Conservation (phyloP, 2,113 vertebrate genomes). For the Accipiter cooperii region DNA sequence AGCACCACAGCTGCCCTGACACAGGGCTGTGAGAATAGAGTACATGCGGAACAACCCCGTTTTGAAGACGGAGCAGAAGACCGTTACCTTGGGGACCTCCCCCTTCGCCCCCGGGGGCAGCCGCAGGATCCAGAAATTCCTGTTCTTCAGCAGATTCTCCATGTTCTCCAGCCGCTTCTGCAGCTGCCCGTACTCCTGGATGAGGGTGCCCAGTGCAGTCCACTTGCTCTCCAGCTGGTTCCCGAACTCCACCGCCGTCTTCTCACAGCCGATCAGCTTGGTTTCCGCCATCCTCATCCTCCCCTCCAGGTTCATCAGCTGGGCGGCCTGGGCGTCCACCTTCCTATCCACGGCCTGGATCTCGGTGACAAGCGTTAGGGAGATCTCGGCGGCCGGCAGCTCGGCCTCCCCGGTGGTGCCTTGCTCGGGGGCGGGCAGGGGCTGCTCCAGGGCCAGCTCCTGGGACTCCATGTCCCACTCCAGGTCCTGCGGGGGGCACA, state of each 20-base stretch:
- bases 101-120: conserved; percentile 68
- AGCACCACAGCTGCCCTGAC: background rate
- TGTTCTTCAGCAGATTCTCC: conserved; percentile 73
- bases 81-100: conserved; percentile 70
- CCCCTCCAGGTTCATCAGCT: conserved; percentile 72
- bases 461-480: conserved; percentile 47
- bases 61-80: rapidly evolving
- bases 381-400: conserved; percentile 59
- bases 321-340: conserved; percentile 71
- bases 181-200: conserved; percentile 76
- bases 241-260: conserved; percentile 69
- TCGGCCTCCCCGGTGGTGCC: background rate
- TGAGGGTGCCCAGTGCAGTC: conserved; percentile 71
- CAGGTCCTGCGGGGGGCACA: background rate
- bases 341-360: conserved; percentile 77
- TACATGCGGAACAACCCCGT: rapidly evolving
- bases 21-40: rapidly evolving
- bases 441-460: conserved; percentile 5
- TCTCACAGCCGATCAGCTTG: conserved; percentile 74
- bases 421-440: background rate
- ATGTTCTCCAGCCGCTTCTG: conserved; percentile 73
- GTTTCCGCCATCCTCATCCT: conserved; percentile 71
- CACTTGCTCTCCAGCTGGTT: conserved; percentile 79
- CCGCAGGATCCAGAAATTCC: conserved; percentile 76
- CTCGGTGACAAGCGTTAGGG: conserved; percentile 72